These are phyloP conservation scores for Silurus meridionalis DNA, from an alignment of 2,113 vertebrate genomes.

Conservation along the genomic window DNA sequence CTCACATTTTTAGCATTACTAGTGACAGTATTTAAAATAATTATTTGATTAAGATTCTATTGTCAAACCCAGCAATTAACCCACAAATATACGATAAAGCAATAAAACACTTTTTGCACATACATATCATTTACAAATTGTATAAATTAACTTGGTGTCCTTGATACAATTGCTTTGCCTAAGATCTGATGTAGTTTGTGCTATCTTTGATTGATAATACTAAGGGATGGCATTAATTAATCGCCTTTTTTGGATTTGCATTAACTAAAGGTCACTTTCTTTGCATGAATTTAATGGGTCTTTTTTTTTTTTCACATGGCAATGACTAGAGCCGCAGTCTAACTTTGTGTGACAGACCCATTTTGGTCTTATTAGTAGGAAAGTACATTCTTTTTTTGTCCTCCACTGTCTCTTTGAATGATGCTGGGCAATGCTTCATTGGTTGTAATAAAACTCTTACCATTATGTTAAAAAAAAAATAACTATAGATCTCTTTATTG, in stretches of 20 bases:
- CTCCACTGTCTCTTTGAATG: background rate
- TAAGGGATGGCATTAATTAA: conserved; percentile 31
- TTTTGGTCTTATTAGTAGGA: conserved; percentile 6
- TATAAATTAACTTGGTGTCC: background rate
- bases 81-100: background rate
- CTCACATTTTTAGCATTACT: background rate
- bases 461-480: background rate
- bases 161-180: background rate
- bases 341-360: conserved; percentile 27
- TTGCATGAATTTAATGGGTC: conserved; percentile 47
- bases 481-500: background rate
- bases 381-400: conserved; percentile 6
- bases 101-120: background rate
- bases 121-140: background rate
- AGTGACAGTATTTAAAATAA: background rate
- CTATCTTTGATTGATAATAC: conserved; percentile 40
- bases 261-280: conserved; percentile 52
- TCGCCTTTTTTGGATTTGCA: conserved; percentile 30
- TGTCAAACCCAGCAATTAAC: background rate
- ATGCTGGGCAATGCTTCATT: background rate
- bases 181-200: conserved; percentile 5
- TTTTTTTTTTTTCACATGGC: conserved; percentile 36
- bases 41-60: background rate
- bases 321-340: conserved; percentile 15
- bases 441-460: background rate